These are phyloP conservation scores for Leucopsar rothschildi DNA, from an alignment of 2,113 vertebrate genomes.

Conservation along the genomic window DNA sequence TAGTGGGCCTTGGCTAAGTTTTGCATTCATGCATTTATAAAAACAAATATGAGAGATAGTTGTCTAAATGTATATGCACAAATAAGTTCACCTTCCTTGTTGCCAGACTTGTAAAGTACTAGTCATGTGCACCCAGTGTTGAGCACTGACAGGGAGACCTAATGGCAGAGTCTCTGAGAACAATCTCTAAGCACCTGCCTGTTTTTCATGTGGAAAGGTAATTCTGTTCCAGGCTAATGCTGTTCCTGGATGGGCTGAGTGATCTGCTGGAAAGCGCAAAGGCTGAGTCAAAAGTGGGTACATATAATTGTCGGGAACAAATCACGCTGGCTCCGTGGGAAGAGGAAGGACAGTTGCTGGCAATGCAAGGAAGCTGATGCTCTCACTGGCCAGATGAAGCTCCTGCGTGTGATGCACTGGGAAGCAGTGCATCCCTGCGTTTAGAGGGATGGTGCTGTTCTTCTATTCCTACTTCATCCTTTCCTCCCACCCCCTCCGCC, in stretches of 20 bases:
- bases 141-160: background rate
- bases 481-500: too few species aligned
- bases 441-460: background rate
- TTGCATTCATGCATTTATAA: background rate
- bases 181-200: background rate
- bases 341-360: background rate
- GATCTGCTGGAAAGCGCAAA: background rate
- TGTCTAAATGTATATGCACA: background rate
- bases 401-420: background rate
- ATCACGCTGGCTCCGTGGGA: background rate
- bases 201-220: background rate
- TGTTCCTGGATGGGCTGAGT: background rate
- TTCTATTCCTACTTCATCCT: background rate
- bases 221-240: background rate
- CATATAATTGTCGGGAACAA: background rate
- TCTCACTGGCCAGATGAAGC: background rate
- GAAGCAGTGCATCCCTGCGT: fast-evolving
- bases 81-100: background rate
- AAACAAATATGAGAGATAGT: background rate
- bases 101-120: background rate
- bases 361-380: background rate
- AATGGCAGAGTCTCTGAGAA: background rate
- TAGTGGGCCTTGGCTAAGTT: background rate
- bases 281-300: background rate
- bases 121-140: background rate